A percentile compares a stretch with the other conserved stretches of the same genome.
These are phyloP conservation scores for Yponomeuta evonymella DNA, from an alignment of 2,888 invertebrate genomes.

Conservation along the genomic window DNA sequence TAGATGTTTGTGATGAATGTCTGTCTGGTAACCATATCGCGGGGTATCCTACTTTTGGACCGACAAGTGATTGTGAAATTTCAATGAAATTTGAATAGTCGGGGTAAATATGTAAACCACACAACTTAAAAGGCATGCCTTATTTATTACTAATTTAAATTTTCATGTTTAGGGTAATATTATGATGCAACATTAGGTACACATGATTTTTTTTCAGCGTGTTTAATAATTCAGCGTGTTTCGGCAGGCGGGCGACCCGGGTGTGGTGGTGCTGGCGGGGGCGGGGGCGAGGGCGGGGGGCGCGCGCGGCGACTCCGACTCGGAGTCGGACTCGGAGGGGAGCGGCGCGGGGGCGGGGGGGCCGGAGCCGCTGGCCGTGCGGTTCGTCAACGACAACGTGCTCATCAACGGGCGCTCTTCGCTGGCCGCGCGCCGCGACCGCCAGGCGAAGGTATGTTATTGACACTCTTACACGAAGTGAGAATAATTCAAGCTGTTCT, in stretches of 20 bases:
- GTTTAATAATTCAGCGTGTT: neutral
- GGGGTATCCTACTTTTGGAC: too few species aligned
- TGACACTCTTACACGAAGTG: neutral
- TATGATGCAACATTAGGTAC: neutral
- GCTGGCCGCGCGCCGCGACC: slow-evolving; percentile 76
- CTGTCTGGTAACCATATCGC: too few species aligned
- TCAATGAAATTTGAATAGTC: too few species aligned
- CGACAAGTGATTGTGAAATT: too few species aligned
- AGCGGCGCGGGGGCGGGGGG: slow-evolving; percentile 49
- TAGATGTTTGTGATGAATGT: too few species aligned
- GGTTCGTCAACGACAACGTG: slow-evolving; percentile 91
- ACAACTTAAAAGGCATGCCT: too few species aligned
- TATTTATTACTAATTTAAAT: too few species aligned
- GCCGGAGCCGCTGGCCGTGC: slow-evolving; percentile 87
- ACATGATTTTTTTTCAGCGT: neutral
- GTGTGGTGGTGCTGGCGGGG: slow-evolving; percentile 71
- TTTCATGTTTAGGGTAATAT: too few species aligned
- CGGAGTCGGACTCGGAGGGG: slow-evolving; percentile 36
- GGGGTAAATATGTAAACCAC: too few species aligned
- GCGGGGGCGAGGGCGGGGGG: slow-evolving; percentile 81
- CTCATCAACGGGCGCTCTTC: slow-evolving; percentile 93
- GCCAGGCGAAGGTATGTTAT: slow-evolving; percentile 74
- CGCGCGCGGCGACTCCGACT: slow-evolving; percentile 53
- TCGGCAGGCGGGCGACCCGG: slow-evolving; percentile 59
- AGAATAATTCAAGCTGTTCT: too few species aligned